These are phyloP conservation scores for Chelon auratus DNA, from an alignment of 2,797 vertebrate genomes.

Conservation along the genomic window DNA sequence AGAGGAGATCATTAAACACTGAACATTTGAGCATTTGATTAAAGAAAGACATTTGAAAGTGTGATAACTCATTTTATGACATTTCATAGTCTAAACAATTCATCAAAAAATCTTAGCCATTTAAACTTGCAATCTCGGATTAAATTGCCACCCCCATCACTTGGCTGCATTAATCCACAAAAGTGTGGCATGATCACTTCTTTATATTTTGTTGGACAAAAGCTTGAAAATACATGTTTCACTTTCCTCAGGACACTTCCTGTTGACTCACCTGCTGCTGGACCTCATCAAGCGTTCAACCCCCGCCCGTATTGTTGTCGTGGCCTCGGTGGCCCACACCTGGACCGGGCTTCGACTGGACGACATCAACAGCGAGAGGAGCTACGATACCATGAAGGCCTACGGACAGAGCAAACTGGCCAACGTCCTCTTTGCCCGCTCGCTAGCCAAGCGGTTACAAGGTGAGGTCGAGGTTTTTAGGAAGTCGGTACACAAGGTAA, in stretches of 20 bases:
- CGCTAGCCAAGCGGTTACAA: slow-evolving; percentile 87
- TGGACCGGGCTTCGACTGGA: slow-evolving; percentile 88
- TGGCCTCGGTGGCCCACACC: slow-evolving; percentile 91
- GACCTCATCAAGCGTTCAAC: slow-evolving; percentile 89
- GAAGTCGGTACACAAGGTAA: background rate
- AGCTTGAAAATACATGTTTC: background rate
- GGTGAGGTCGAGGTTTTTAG: slow-evolving; percentile 80
- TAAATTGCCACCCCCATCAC: background rate
- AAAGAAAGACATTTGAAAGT: background rate
- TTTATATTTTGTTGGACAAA: background rate
- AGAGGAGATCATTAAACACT: background rate
- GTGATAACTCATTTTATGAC: background rate
- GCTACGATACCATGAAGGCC: slow-evolving; percentile 87
- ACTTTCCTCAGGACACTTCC: slow-evolving; percentile 88
- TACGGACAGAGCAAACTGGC: slow-evolving; percentile 96
- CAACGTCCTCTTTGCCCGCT: slow-evolving; percentile 90
- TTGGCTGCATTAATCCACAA: background rate
- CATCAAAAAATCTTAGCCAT: background rate
- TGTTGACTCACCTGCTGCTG: slow-evolving; percentile 90
- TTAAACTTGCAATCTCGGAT: background rate
- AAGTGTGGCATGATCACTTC: background rate
- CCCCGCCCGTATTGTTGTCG: slow-evolving; percentile 88
- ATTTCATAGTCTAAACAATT: background rate
- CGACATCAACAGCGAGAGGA: slow-evolving; percentile 91
- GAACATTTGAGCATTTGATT: background rate